These are phyloP conservation scores for Seriola dumerili DNA, from an alignment of 2,113 vertebrate species.

Conservation along the genomic window DNA sequence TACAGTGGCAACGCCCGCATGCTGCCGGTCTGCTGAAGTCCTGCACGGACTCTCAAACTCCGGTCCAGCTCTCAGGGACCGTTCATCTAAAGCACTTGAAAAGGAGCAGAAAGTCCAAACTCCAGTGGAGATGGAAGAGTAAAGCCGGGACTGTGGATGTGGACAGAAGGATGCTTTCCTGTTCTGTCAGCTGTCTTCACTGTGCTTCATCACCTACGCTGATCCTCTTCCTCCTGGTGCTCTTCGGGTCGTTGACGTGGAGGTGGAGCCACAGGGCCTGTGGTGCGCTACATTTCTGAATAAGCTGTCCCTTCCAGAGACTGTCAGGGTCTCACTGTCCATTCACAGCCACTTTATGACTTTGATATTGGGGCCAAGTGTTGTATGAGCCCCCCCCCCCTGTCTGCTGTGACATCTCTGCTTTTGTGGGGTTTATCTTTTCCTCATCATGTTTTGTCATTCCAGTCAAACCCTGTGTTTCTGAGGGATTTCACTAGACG, in stretches of 20 bases:
- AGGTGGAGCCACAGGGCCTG: neutral
- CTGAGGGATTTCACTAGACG: slow-evolving; percentile 26
- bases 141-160: neutral
- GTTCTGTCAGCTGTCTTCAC: slow-evolving; percentile 31
- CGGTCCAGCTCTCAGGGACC: slow-evolving; percentile 43
- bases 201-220: slow-evolving; percentile 20
- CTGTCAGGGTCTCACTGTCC: slow-evolving; percentile 6
- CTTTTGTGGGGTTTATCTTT: neutral
- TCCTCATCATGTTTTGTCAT: slow-evolving; percentile 64
- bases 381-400: neutral
- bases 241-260: slow-evolving; percentile 4
- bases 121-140: slow-evolving; percentile 29
- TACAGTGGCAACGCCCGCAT: slow-evolving; percentile 74
- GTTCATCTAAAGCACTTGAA: slow-evolving; percentile 57
- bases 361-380: slow-evolving; percentile 38
- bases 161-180: neutral
- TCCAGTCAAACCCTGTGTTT: slow-evolving; percentile 50
- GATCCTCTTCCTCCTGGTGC: slow-evolving; percentile 36
- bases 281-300: slow-evolving; percentile 25
- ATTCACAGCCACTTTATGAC: slow-evolving; percentile 45
- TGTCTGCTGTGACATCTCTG: slow-evolving; percentile 11
- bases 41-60: neutral
- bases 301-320: slow-evolving; percentile 59
- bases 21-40: slow-evolving; percentile 82
- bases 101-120: slow-evolving; percentile 41